phyloP scores from a whole-genome alignment of 2,113 vertebrate genomes.

The Silurus asotus region DNA sequence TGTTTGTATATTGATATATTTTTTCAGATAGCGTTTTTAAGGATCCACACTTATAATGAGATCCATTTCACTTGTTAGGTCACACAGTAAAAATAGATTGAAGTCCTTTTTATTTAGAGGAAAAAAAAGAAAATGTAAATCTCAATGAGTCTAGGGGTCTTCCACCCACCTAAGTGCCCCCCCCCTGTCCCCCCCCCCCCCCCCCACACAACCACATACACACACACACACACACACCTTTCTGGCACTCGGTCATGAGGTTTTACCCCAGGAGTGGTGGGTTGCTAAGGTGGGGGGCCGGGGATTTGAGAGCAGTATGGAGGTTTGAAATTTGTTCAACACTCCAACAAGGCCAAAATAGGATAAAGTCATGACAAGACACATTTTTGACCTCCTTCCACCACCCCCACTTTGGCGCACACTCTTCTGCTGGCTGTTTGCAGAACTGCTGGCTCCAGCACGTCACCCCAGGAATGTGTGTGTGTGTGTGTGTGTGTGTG shows the following conservation, averaged over 20 bases:
- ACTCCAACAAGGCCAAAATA: conserved; percentile 15
- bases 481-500: conserved; percentile 31
- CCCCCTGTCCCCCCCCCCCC: too few species aligned
- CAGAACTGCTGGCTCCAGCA: conserved; percentile 50
- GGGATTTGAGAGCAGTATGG: too few species aligned
- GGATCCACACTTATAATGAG: neutral
- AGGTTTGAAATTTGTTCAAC: neutral
- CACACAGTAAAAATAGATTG: neutral
- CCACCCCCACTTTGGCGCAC: neutral
- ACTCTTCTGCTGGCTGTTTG: conserved; percentile 25
- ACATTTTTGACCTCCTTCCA: conserved; percentile 27
- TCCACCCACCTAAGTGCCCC: neutral
- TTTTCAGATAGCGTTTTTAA: neutral
- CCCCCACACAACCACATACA: too few species aligned
- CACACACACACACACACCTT: too few species aligned
- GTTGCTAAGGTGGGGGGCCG: too few species aligned
- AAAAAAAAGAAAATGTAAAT: neutral
- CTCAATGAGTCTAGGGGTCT: too few species aligned
- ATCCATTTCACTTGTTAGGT: neutral
- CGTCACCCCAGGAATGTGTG: conserved; percentile 35
- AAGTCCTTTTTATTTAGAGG: neutral
- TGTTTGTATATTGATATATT: neutral
- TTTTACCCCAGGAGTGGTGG: neutral
- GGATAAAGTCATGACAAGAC: conserved; percentile 44
- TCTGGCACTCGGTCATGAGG: neutral